Conservation (phyloP, 53 echinoderm and acorn worm species). For the Zoroaster sp. region DNA sequence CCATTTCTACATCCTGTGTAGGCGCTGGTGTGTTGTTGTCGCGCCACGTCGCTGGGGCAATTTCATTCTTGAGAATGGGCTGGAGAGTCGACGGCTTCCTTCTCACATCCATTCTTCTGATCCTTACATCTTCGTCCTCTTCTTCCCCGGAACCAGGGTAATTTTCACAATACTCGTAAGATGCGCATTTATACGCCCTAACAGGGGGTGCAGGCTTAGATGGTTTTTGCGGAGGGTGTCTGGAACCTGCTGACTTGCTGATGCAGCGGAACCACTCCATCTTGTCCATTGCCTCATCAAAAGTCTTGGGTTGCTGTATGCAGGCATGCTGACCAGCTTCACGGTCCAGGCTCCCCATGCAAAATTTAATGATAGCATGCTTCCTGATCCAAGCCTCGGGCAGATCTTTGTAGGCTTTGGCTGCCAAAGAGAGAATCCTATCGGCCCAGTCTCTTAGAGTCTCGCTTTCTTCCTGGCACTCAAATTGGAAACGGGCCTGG, state of each 20-base stretch:
- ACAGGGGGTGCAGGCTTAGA: too few species aligned
- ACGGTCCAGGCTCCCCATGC: not conserved
- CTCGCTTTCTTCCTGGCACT: not conserved
- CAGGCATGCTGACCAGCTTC: not conserved
- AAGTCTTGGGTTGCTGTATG: not conserved
- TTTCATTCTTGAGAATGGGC: too few species aligned
- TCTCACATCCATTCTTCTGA: too few species aligned
- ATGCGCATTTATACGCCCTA: too few species aligned
- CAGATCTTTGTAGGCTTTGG: conserved; percentile 1
- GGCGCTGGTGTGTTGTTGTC: too few species aligned
- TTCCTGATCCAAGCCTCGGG: not conserved
- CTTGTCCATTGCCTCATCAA: not conserved
- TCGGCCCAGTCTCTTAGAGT: conserved; percentile 5
- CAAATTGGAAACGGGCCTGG: not conserved
- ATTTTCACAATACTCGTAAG: too few species aligned
- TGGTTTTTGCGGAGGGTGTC: too few species aligned
- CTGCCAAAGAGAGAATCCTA: conserved; percentile 4
- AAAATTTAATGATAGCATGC: conserved; percentile 10
- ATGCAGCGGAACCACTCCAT: not conserved
- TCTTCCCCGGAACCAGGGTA: too few species aligned
- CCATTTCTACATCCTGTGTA: too few species aligned
- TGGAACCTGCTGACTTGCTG: not conserved
- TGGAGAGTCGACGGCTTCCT: too few species aligned
- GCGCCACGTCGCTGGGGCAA: too few species aligned
- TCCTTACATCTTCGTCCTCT: too few species aligned